phyloP scores from a whole-genome alignment of 1,140 invertebrate genomes.

The Holcopasites calliopsidis region DNA sequence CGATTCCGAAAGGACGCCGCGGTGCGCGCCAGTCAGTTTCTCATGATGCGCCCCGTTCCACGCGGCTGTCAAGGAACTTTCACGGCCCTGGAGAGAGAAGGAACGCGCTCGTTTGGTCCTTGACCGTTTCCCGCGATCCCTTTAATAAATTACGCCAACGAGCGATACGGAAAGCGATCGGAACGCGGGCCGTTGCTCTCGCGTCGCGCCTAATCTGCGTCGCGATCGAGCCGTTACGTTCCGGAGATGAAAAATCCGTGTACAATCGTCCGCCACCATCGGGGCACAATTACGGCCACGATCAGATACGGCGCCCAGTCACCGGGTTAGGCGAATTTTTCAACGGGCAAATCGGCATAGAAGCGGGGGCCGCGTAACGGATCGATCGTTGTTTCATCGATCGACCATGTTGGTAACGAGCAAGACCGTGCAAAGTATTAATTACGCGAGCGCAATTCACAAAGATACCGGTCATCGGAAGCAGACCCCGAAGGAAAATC shows the following conservation, averaged over 20 bases:
- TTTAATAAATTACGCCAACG: constrained; percentile 55
- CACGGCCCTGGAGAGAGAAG: constrained; percentile 56
- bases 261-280: constrained; percentile 9
- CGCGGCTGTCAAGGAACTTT: constrained; percentile 57
- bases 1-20: constrained; percentile 20
- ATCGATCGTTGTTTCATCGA: background rate
- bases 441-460: too few relatives aligned
- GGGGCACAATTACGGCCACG: constrained; percentile 10
- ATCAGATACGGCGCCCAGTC: constrained; percentile 25
- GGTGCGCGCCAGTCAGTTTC: constrained; percentile 36
- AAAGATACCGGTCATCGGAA: background rate
- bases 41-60: constrained; percentile 53
- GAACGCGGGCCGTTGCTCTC: constrained; percentile 14
- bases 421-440: too few relatives aligned
- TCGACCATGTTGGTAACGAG: too few relatives aligned
- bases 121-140: constrained; percentile 56
- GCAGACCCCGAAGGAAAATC: background rate
- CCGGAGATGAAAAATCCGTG: constrained; percentile 13
- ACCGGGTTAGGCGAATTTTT: constrained; percentile 17
- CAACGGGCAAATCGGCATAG: constrained; percentile 2
- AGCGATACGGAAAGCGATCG: constrained; percentile 21
- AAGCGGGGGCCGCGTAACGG: background rate
- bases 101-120: constrained; percentile 44
- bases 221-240: background rate
- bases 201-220: constrained; percentile 3